A percentile compares a stretch with the other conserved stretches of the same genome.
phyloP scores from a whole-genome alignment of 2,888 invertebrate genomes.

The Cecidostiba fungosa region DNA sequence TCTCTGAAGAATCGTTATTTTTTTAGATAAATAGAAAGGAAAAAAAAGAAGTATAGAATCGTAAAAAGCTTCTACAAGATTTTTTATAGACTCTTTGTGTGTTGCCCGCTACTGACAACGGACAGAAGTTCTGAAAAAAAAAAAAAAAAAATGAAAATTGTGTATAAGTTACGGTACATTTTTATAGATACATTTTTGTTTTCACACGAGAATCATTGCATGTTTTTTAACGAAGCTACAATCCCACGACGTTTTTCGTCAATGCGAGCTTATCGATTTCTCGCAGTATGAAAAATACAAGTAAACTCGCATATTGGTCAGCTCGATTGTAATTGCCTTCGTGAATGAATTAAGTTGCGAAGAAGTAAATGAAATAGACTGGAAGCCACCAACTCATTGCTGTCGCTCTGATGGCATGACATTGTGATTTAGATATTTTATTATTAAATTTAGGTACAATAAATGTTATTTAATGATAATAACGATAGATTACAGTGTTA shows the following conservation, averaged over 20 bases:
- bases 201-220: slow-evolving; percentile 37
- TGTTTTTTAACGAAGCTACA: slow-evolving; percentile 56
- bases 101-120: not conserved
- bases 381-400: slow-evolving; percentile 69
- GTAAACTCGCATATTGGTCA: slow-evolving; percentile 50
- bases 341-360: slow-evolving; percentile 65
- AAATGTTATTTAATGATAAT: slow-evolving; percentile 78
- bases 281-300: slow-evolving; percentile 38
- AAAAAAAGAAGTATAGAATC: slow-evolving; percentile 31
- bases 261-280: slow-evolving; percentile 65
- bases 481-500: slow-evolving; percentile 73
- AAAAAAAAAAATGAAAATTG: slow-evolving; percentile 32
- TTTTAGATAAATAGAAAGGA: slow-evolving; percentile 56
- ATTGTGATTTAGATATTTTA: slow-evolving; percentile 79
- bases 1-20: slow-evolving; percentile 59
- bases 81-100: slow-evolving; percentile 49
- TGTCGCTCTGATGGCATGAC: slow-evolving; percentile 69
- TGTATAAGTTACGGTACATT: slow-evolving; percentile 41
- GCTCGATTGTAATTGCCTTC: slow-evolving; percentile 61
- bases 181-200: slow-evolving; percentile 53
- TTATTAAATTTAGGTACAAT: slow-evolving; percentile 76
- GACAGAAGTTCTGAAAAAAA: slow-evolving; percentile 35
- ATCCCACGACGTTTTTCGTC: slow-evolving; percentile 61
- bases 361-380: slow-evolving; percentile 69
- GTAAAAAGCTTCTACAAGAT: slow-evolving; percentile 39